These are phyloP conservation scores for Hyles vespertilio DNA, from an alignment of 1,140 invertebrate genomes.

Conservation along the genomic window DNA sequence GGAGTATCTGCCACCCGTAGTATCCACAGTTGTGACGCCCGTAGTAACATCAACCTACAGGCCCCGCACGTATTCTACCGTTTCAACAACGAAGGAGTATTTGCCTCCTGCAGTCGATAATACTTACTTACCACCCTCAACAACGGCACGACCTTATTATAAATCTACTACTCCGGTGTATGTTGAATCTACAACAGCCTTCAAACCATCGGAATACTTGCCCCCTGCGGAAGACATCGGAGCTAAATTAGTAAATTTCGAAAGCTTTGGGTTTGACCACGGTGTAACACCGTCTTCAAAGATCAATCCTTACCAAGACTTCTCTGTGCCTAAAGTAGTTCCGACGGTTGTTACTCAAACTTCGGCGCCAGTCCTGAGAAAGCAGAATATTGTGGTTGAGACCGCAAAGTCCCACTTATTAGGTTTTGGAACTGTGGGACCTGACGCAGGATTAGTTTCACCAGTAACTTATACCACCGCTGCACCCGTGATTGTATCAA, in stretches of 20 bases:
- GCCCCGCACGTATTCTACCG: slow-evolving; percentile 41
- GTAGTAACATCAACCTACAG: slow-evolving; percentile 48
- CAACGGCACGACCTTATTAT: slow-evolving; percentile 20
- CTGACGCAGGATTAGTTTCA: slow-evolving; percentile 64
- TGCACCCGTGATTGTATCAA: slow-evolving; percentile 32
- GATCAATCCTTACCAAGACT: slow-evolving; percentile 41
- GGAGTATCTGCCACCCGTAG: slow-evolving; percentile 60
- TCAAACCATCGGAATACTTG: slow-evolving; percentile 58
- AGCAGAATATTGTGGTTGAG: slow-evolving; percentile 63
- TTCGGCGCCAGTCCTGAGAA: slow-evolving; percentile 34
- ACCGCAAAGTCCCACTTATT: slow-evolving; percentile 62
- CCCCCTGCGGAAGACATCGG: slow-evolving; percentile 35
- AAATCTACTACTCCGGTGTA: slow-evolving; percentile 25
- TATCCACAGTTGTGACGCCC: slow-evolving; percentile 37
- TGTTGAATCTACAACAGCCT: slow-evolving; percentile 35
- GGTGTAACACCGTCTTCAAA: slow-evolving; percentile 20
- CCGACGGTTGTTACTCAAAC: slow-evolving; percentile 18
- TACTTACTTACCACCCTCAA: slow-evolving; percentile 20
- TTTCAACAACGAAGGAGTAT: slow-evolving; percentile 43
- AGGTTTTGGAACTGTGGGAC: slow-evolving; percentile 69
- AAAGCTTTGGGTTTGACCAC: slow-evolving; percentile 43
- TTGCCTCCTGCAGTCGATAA: slow-evolving; percentile 18
- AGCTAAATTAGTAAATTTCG: slow-evolving; percentile 35
- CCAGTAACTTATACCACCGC: slow-evolving; percentile 46
- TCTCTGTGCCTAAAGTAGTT: slow-evolving; percentile 10